Evolutionary conservation across 2,888 invertebrate genomes (phyloP).

Genomic region (Pomacea canaliculata): DNA sequence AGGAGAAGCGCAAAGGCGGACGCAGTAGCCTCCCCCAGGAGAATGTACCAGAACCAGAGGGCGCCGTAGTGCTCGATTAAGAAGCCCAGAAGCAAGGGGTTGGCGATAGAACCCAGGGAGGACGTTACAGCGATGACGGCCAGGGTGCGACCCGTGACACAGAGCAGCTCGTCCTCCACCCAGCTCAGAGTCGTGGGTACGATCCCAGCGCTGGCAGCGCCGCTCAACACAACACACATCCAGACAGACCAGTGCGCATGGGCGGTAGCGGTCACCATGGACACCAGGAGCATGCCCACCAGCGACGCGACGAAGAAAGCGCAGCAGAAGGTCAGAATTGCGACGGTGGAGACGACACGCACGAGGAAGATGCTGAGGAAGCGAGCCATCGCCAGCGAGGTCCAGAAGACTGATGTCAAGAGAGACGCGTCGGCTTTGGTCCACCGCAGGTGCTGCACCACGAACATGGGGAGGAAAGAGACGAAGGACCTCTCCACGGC

Average conservation of each 20-base stretch:
- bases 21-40: background rate
- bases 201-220: conserved; percentile 69
- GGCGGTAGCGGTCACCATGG: conserved; percentile 28
- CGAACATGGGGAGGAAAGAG: conserved; percentile 63
- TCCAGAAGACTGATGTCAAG: conserved; percentile 69
- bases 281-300: conserved; percentile 37
- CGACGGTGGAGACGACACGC: conserved; percentile 59
- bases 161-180: conserved; percentile 66
- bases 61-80: background rate
- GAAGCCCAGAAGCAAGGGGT: conserved; percentile 50
- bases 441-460: conserved; percentile 59
- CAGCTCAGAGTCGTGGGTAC: conserved; percentile 70
- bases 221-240: conserved; percentile 63
- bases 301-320: conserved; percentile 35
- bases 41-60: background rate
- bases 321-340: conserved; percentile 62
- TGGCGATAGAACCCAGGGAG: conserved; percentile 67
- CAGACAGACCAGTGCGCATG: conserved; percentile 46
- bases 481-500: conserved; percentile 68
- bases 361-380: conserved; percentile 66
- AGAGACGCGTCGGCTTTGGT: conserved; percentile 56
- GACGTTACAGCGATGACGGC: conserved; percentile 67
- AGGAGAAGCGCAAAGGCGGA: background rate
- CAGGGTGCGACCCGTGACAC: conserved; percentile 67
- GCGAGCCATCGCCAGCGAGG: conserved; percentile 66